Evolutionary conservation across 2,113 vertebrate species (phyloP), one percentile per base, ranked within the genome.

Genomic region (Corythornis madagascariensis): DNA sequence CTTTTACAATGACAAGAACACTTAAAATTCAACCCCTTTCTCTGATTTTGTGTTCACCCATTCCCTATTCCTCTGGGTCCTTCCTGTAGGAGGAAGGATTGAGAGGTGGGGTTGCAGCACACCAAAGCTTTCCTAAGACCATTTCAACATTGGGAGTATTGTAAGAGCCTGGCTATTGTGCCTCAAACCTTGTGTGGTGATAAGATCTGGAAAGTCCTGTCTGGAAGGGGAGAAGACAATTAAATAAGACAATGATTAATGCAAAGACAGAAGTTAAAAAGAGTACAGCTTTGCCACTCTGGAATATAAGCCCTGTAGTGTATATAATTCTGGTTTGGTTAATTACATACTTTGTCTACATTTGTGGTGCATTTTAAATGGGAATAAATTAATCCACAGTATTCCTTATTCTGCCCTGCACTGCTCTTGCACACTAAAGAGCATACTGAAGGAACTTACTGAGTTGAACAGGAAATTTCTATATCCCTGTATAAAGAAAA

Each of bases 91-190:
- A 50, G 42, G 13, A 29, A 17, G 33, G 20, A 13, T 31, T n/a
- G 4, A 33, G 25, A 61, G 6, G 4, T 10, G 16, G 10, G 5
- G 6, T 3, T 33, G 10, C 57, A 71, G 35, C 5, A 20, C 56
- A n/a, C 45, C 38, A 24, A 64, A 42, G 17, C 9, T 65, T 35
- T 65, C 29, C 31, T 43, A 57, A 56, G 6, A 16, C 14, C 22
- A 45, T 3, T 0, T 4, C 53, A 61, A 3, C 9, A 6, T 3
- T 16, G 26, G 35, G 31, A 6, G 5, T 8, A 11, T 38, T 38
- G 38, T 38, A 38, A 38, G 38, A 38, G 38, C 38, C 38, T 38
- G 38, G 38, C 38, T 38, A 38, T 38, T 38, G 38, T 38, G 38
- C 38, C 38, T 38, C 38, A 38, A 38, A 38, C 38, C 38, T 38